Conservation (phyloP, 2,888 invertebrate genomes). For the Pemphredon lugubris region DNA sequence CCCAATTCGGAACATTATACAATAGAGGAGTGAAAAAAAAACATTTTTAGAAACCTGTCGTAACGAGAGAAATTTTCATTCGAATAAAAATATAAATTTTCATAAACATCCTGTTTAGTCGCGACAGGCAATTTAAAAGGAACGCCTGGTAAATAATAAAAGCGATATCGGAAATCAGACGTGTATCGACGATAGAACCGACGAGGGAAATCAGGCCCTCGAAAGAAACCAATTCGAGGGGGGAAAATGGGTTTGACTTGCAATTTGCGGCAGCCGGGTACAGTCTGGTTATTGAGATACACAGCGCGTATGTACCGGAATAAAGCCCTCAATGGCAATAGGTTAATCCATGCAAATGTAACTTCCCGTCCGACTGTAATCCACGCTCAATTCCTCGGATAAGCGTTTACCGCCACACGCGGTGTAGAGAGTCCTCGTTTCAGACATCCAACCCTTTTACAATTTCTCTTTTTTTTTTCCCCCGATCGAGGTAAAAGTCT, state of each 20-base stretch:
- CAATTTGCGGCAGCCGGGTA: background rate
- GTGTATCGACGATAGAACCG: too few species aligned
- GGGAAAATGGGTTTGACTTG: background rate
- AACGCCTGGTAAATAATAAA: too few species aligned
- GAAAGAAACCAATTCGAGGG: background rate
- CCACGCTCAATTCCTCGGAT: slow-evolving; percentile 29
- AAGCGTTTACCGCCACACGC: slow-evolving; percentile 19
- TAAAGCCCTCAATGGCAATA: slow-evolving; percentile 15
- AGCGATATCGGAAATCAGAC: too few species aligned
- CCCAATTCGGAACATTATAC: too few species aligned
- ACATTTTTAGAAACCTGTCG: too few species aligned
- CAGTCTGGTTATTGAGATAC: slow-evolving; percentile 28
- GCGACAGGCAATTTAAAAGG: too few species aligned
- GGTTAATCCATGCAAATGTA: slow-evolving; percentile 49
- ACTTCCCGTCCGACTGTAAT: slow-evolving; percentile 38
- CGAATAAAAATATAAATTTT: too few species aligned
- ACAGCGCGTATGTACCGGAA: background rate
- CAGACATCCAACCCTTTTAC: too few species aligned
- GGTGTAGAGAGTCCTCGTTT: too few species aligned
- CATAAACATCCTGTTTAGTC: too few species aligned
- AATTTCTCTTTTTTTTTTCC: background rate
- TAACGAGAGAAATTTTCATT: too few species aligned
- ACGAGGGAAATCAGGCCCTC: background rate
- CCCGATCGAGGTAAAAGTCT: background rate
- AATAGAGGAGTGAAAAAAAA: too few species aligned